Evolutionary conservation across 2,888 invertebrate species (phyloP).

Genomic region (Cheilosia variabilis): DNA sequence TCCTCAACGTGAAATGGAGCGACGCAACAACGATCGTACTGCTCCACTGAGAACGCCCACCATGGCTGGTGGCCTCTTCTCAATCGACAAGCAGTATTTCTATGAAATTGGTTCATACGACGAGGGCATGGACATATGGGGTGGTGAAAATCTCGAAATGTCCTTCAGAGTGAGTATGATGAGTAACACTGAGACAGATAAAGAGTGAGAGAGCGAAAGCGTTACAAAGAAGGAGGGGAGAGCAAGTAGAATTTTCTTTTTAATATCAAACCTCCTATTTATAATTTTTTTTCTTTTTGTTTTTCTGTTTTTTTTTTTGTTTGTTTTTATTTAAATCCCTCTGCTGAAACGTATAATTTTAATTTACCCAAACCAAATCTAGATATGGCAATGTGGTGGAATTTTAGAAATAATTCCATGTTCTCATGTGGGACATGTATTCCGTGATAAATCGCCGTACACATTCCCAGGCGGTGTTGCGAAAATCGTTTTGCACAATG

Average conservation of each 20-base stretch:
- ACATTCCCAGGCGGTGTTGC: slow-evolving; percentile 99
- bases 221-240: slow-evolving; percentile 9
- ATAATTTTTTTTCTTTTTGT: slow-evolving; percentile 13
- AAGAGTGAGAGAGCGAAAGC: background rate
- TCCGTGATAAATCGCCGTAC: slow-evolving; percentile 99
- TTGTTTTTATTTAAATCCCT: slow-evolving; percentile 48
- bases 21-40: slow-evolving; percentile 96
- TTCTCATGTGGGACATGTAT: slow-evolving; percentile 98
- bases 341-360: slow-evolving; percentile 56
- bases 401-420: slow-evolving; percentile 97
- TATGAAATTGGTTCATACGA: slow-evolving; percentile 99
- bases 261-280: slow-evolving; percentile 47
- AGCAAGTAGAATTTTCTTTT: slow-evolving; percentile 31
- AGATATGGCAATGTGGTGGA: slow-evolving; percentile 99
- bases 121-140: slow-evolving; percentile 99
- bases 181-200: background rate
- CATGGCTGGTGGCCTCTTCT: slow-evolving; percentile 98
- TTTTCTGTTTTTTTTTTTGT: slow-evolving; percentile 12
- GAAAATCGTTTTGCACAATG: slow-evolving; percentile 98
- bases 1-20: slow-evolving; percentile 97
- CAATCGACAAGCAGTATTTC: slow-evolving; percentile 98
- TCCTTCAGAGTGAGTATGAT: slow-evolving; percentile 84
- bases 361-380: slow-evolving; percentile 76
- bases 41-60: slow-evolving; percentile 97
- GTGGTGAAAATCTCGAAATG: slow-evolving; percentile 86